Evolutionary conservation across 1,140 invertebrate species (phyloP).

Genomic region (Calliphora vicina): DNA sequence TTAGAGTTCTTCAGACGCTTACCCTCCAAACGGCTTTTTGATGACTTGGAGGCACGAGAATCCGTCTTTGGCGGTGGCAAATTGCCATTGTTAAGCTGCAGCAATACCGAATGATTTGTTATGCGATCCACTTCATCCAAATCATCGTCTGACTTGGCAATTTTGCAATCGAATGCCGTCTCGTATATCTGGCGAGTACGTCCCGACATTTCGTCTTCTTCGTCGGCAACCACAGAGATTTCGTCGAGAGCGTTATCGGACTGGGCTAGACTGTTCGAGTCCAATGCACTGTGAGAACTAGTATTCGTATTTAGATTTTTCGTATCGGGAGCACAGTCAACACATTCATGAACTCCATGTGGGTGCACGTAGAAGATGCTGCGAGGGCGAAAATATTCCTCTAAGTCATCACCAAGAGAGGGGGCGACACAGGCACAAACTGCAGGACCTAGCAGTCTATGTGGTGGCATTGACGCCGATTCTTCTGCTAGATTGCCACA

Average conservation of each 20-base stretch:
- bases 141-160: slow-evolving; percentile 82
- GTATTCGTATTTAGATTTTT: slow-evolving; percentile 23
- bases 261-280: slow-evolving; percentile 39
- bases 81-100: slow-evolving; percentile 67
- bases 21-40: slow-evolving; percentile 54
- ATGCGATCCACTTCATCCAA: slow-evolving; percentile 82
- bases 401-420: slow-evolving; percentile 66
- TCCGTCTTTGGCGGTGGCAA: slow-evolving; percentile 6
- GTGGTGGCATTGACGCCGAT: slow-evolving; percentile 66
- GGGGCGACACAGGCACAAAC: slow-evolving; percentile 73
- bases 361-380: slow-evolving; percentile 70
- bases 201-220: slow-evolving; percentile 58
- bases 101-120: slow-evolving; percentile 78
- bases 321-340: slow-evolving; percentile 62
- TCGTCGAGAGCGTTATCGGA: slow-evolving; percentile 34
- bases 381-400: slow-evolving; percentile 69
- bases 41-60: slow-evolving; percentile 7
- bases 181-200: slow-evolving; percentile 79
- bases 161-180: slow-evolving; percentile 88
- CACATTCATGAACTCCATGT: slow-evolving; percentile 63
- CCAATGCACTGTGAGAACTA: slow-evolving; percentile 18
- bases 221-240: slow-evolving; percentile 29
- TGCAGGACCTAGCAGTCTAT: slow-evolving; percentile 69
- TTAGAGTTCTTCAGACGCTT: slow-evolving; percentile 60
- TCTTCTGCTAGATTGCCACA: slow-evolving; percentile 23